Base-by-base conservation (phyloP, 2,888 invertebrate species). In the Cenopis cana region DNA sequence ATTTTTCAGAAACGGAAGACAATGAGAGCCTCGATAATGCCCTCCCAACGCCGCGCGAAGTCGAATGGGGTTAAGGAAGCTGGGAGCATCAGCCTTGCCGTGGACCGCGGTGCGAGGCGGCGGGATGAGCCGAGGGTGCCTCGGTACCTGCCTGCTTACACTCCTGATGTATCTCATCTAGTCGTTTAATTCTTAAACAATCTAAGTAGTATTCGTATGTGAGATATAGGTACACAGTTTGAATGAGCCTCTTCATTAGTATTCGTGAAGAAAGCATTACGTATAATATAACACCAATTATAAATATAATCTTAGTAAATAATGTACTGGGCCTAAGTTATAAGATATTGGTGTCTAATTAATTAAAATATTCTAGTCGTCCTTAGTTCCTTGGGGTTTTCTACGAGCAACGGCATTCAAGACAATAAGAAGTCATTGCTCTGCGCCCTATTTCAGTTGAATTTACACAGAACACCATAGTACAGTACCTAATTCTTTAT, bases 1-100 rank as follows among this genome's bases (percentile, higher is more conserved):
- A 75, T 75, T 79, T 94, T 95, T 73, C 94, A 98, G 98, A 98
- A 98, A 94, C 95, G 98, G 67, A 98, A 98, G 91, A 96, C 96
- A 0, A 90, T 98, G 76, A 95, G 98, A 66, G 97, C 97, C 60
- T 96, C 97, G 0, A 94, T 97, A 78, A 95, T 97, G 79, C 95
- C 94, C n/a, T 94, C 96, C 75, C 97, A 97, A 88, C 95, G 97
- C 46, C 95, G 96, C 46, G 95, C 95, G 65, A 96, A 97, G 88
- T 96, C 96, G 17, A 97, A 97, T 81, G 97, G 97, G 8, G 95
- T 97, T 56, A 96, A 96, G 81, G 97, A 97, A 85, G 95, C 97
- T 0, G 95, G 96, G 11, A 97, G 96, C 62, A 97, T 97, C 77
- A 97, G 97, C 81, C 89, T 97, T 81, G 96, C 95, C 0, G 97